Percentiles rank a stretch among this genome's conserved stretches.
Evolutionary conservation across 2,113 vertebrate genomes (phyloP).

Genomic region (Athene noctua): DNA sequence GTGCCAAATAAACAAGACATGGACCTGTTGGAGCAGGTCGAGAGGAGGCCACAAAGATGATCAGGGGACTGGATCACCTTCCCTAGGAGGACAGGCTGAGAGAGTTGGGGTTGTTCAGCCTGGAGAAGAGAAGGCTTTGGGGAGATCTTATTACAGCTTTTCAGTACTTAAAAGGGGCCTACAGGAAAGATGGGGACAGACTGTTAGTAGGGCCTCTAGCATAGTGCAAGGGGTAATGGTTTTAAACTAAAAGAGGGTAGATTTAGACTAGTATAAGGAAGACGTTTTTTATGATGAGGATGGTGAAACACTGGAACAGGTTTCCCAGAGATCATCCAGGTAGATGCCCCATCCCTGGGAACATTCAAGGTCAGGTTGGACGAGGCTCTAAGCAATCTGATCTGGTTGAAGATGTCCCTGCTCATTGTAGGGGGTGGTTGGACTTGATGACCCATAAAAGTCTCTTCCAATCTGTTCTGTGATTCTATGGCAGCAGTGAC

Average conservation of each 20-base stretch:
- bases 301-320: not conserved
- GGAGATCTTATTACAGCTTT: accelerated
- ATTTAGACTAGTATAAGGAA: not conserved
- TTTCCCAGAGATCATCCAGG: not conserved
- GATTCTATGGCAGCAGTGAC: not conserved
- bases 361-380: not conserved
- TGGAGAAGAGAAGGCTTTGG: not conserved
- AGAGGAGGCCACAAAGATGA: not conserved
- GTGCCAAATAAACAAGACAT: not conserved
- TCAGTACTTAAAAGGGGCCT: not conserved
- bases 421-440: accelerated
- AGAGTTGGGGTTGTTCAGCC: not conserved
- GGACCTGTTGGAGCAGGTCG: not conserved
- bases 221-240: not conserved
- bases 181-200: not conserved
- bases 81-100: accelerated
- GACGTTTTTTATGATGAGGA: accelerated
- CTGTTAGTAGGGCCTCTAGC: accelerated
- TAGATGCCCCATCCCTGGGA: not conserved
- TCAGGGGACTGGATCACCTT: accelerated
- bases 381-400: accelerated
- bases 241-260: not conserved
- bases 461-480: not conserved
- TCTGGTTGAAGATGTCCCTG: not conserved
- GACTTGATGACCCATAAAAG: not conserved